Conservation (phyloP, 1,140 invertebrate genomes). For the Vanessa tameamea region DNA sequence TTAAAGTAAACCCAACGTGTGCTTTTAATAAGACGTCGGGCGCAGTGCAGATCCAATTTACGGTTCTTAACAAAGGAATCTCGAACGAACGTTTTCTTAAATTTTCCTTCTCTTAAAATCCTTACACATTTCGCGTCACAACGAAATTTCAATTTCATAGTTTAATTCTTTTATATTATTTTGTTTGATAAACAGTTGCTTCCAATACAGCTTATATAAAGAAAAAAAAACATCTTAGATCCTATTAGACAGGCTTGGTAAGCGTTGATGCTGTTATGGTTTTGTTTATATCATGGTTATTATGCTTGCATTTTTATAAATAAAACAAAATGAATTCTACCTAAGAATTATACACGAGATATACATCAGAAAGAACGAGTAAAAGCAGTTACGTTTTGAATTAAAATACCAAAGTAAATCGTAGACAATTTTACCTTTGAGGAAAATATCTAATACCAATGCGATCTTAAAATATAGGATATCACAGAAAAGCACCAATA, state of each 20-base stretch:
- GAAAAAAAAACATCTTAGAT: too few species aligned
- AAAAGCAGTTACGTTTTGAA: background rate
- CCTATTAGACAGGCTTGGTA: too few species aligned
- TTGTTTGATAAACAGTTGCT: too few species aligned
- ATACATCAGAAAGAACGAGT: too few species aligned
- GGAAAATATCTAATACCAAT: conserved; percentile 4
- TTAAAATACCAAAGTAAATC: background rate
- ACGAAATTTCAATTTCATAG: conserved; percentile 1
- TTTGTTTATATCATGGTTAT: too few species aligned
- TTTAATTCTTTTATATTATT: background rate
- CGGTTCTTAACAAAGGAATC: conserved; percentile 21
- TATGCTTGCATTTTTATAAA: too few species aligned
- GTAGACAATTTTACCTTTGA: background rate
- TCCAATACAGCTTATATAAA: too few species aligned
- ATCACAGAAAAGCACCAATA: conserved; percentile 17
- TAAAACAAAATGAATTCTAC: too few species aligned
- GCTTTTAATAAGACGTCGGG: conserved; percentile 9
- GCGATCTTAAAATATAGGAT: conserved; percentile 7
- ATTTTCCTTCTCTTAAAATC: background rate
- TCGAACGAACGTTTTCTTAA: conserved; percentile 9
- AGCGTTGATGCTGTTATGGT: too few species aligned
- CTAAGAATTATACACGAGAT: too few species aligned
- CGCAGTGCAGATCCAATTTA: conserved; percentile 34
- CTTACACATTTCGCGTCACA: background rate
- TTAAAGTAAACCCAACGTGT: background rate